A percentile compares a stretch with the other conserved stretches of the same genome.
phyloP scores from a whole-genome alignment of 1,140 invertebrate species.

The Antheraea pernyi region DNA sequence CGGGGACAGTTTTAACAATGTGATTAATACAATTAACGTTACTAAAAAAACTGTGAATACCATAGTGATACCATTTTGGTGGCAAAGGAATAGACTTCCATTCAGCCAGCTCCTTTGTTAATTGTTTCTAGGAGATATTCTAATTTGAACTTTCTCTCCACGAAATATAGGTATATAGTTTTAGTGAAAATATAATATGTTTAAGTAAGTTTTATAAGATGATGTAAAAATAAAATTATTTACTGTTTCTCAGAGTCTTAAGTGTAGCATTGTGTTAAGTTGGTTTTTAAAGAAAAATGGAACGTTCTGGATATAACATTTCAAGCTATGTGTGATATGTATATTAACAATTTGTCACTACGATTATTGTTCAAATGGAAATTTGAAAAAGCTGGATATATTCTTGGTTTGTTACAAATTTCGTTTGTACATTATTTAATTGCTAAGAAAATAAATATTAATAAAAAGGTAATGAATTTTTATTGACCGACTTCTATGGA shows the following conservation, averaged over 20 bases:
- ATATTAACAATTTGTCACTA: background rate
- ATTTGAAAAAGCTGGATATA: background rate
- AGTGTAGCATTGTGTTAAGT: background rate
- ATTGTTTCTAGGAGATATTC: background rate
- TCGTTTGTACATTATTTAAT: background rate
- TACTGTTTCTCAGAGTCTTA: background rate
- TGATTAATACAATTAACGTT: background rate
- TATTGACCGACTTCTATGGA: background rate
- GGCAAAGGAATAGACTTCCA: background rate
- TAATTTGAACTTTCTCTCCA: background rate
- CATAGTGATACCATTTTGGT: background rate
- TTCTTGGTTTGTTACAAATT: background rate
- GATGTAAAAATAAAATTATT: background rate
- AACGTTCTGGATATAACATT: background rate
- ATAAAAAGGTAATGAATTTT: background rate
- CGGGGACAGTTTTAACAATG: slow-evolving; percentile 47
- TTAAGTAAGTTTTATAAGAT: background rate
- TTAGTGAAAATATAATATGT: background rate
- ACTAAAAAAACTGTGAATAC: slow-evolving; percentile 3
- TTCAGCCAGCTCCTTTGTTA: background rate
- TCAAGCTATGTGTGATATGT: slow-evolving; percentile 1
- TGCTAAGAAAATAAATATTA: background rate
- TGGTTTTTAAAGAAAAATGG: background rate
- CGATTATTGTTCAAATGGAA: background rate
- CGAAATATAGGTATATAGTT: background rate